These are phyloP conservation scores for Dendrocincla tyrannina DNA, from an alignment of 2,797 vertebrate genomes.

Conservation along the genomic window DNA sequence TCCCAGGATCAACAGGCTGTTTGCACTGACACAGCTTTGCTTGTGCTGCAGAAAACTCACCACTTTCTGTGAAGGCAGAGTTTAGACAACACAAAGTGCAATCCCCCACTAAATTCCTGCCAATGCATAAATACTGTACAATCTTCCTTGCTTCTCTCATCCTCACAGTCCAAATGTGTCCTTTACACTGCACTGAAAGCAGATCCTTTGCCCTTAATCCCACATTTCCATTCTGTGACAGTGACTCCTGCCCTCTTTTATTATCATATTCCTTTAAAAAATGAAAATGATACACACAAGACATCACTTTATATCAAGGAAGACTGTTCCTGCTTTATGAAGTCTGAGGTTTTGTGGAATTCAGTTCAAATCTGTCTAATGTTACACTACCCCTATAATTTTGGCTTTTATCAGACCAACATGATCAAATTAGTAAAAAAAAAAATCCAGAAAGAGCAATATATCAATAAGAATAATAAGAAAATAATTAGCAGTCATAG, in stretches of 20 bases:
- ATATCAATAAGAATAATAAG: neutral
- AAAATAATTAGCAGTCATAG: neutral
- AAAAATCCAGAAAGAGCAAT: slow-evolving; percentile 2
- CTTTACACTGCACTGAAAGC: neutral
- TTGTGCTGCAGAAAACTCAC: neutral
- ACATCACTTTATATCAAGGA: neutral
- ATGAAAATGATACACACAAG: slow-evolving; percentile 41
- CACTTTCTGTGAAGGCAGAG: neutral
- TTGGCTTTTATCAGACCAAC: neutral
- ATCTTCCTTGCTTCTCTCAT: neutral
- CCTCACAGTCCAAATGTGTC: neutral
- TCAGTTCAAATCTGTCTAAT: neutral
- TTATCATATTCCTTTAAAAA: slow-evolving; percentile 62
- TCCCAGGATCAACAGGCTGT: neutral
- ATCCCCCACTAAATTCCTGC: neutral
- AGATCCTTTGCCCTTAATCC: neutral
- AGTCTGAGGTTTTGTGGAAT: slow-evolving; percentile 35
- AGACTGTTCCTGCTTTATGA: slow-evolving; percentile 6
- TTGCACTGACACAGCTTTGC: neutral
- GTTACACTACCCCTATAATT: neutral
- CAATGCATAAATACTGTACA: neutral
- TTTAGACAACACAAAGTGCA: neutral
- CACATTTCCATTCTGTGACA: neutral
- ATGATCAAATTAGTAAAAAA: neutral
- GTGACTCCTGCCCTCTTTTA: slow-evolving; percentile 38